A percentile compares a stretch with the other conserved stretches of the same genome.
phyloP scores from a whole-genome alignment of 1,140 invertebrate genomes.

The Physella acuta region DNA sequence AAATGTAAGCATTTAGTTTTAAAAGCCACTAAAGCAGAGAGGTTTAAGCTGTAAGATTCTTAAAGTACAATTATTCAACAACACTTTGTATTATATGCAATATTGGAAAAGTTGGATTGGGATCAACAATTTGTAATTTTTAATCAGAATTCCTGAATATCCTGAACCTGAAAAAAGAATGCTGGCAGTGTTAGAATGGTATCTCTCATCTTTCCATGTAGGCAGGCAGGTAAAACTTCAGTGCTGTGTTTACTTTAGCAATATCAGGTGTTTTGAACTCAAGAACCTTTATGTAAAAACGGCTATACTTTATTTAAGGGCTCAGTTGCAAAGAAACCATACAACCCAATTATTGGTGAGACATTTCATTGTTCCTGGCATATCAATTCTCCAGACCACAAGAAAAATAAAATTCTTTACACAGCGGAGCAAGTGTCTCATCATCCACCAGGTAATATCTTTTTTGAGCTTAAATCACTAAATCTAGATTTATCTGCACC shows the following conservation, averaged over 20 bases:
- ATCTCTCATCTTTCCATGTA: conserved; percentile 63
- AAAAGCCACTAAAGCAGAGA: no score
- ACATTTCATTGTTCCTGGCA: conserved; percentile 65
- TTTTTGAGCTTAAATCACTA: neutral
- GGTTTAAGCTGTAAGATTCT: no score
- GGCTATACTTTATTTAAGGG: conserved; percentile 56
- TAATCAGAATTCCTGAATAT: conserved; percentile 54
- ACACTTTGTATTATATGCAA: no score
- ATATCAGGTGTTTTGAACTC: neutral
- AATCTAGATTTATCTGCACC: no score
- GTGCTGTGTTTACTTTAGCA: neutral
- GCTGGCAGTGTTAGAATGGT: conserved; percentile 62
- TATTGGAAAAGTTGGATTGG: no score
- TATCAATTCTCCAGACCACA: conserved; percentile 62
- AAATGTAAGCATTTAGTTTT: no score
- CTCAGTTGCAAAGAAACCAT: conserved; percentile 66
- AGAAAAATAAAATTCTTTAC: conserved; percentile 65
- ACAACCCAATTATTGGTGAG: conserved; percentile 67
- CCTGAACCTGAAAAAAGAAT: conserved; percentile 60
- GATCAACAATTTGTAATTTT: no score
- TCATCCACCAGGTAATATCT: conserved; percentile 87
- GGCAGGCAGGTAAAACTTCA: conserved; percentile 55
- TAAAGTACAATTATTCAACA: no score
- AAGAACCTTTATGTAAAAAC: no score
- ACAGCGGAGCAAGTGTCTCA: conserved; percentile 98